Evolutionary conservation across 2,113 vertebrate genomes (phyloP), one percentile per base, ranked within the genome.

Genomic region (Trochalopteron elliotii): DNA sequence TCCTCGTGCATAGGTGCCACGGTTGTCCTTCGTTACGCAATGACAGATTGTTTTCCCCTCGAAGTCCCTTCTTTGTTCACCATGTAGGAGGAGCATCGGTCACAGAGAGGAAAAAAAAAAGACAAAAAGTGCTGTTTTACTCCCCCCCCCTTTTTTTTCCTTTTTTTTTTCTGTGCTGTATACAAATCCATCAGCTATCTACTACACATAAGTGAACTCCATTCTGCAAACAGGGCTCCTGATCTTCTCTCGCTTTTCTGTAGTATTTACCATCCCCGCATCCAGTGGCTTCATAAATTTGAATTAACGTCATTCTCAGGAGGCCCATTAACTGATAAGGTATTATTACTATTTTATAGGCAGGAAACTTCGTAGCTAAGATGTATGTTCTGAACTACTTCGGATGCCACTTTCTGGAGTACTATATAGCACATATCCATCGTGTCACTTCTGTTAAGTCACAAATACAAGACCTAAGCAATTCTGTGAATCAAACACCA

Each of bases 21-120:
- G 5, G 75, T 55, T 85, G 95, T 83, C 85, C 90, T 88, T 92
- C 42, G 17, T 92, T 88, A 94, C 9, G 0, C 82, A 85, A 61
- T 39, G 92, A 88, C 90, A 91, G 81, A 88, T 80, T 76, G 78
- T 79, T 94, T 92, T 86, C 55, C 35, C 47, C 71, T 42, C 16
- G 0, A 86, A 83, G 83, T 82, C 75, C 75, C 30, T 79, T 84
- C 87, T 94, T 94, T 93, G 67, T 87, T 93, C 67, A 56, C 16
- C 0, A 1, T 5, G 22, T 57, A 86, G 63, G 70, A 90, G 76
- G 82, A 94, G 52, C 40, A 53, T 12, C 0, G 4, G 31, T 69
- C 44, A 75, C 45, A 71, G 44, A 89, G 40, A 67, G n/a, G 5
- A 1, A 2, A 5, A 23, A n/a, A n/a, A n/a, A n/a, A n/a, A n/a